Conservation (phyloP, 35 echinoderm and acorn worm species). For the Lytechinus pictus region DNA sequence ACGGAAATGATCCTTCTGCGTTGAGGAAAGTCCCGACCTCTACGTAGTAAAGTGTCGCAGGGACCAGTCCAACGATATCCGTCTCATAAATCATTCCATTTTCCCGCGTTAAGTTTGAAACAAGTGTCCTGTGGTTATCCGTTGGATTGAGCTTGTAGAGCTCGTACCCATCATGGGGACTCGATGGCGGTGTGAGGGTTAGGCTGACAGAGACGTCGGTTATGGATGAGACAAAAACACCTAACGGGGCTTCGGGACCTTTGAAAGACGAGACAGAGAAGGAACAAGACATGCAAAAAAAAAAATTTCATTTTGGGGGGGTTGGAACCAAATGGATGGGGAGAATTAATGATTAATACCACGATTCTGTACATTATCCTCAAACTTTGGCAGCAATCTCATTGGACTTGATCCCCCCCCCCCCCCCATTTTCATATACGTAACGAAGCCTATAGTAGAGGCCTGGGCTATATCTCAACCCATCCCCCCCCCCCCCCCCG, state of each 20-base stretch:
- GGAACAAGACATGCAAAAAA: too few relatives aligned
- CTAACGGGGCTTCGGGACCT: neutral
- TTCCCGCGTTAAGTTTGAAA: neutral
- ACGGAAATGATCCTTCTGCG: neutral
- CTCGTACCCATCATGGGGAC: neutral
- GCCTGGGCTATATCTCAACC: too few relatives aligned
- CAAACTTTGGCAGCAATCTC: too few relatives aligned
- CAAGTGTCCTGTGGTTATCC: neutral
- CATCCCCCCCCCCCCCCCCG: too few relatives aligned
- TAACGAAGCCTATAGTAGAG: too few relatives aligned
- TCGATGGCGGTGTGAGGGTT: neutral
- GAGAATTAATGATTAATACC: too few relatives aligned
- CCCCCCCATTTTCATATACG: too few relatives aligned
- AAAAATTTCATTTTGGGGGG: too few relatives aligned
- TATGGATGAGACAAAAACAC: neutral
- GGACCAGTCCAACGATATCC: neutral
- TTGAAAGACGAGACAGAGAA: neutral
- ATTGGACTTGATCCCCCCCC: too few relatives aligned
- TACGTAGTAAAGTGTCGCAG: neutral
- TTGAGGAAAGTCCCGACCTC: conserved; percentile 12
- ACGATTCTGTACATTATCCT: too few relatives aligned
- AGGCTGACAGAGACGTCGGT: neutral
- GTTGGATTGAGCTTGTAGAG: neutral
- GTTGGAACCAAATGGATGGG: too few relatives aligned
- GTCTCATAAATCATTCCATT: neutral